phyloP scores from a whole-genome alignment of 2,113 vertebrate genomes.

The Heterochromis multidens region DNA sequence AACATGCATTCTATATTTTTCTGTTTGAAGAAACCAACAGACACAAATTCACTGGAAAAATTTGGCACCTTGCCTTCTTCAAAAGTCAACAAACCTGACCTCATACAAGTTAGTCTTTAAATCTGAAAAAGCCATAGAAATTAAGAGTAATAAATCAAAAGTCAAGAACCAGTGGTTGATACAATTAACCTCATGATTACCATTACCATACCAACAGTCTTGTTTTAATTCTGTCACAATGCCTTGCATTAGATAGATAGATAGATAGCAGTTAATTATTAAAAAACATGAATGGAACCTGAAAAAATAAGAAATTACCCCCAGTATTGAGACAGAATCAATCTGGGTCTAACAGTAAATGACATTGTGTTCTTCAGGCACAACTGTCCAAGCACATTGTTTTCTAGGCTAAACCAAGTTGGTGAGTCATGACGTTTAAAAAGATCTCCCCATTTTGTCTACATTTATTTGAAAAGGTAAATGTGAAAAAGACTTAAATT shows the following conservation, averaged over 20 bases:
- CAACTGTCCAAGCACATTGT: fast-evolving
- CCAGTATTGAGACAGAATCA: fast-evolving
- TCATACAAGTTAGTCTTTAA: neutral
- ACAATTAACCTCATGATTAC: neutral
- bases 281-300: neutral
- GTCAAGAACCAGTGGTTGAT: neutral
- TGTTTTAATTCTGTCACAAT: too few species aligned
- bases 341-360: neutral
- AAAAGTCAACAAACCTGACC: neutral
- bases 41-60: neutral
- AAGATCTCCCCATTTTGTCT: neutral
- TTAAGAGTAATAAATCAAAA: neutral
- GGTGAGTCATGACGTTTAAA: neutral
- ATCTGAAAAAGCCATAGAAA: neutral
- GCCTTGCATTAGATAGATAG: too few species aligned
- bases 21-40: neutral
- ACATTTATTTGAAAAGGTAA: neutral
- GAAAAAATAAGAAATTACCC: neutral
- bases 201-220: neutral
- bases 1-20: neutral
- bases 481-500: neutral
- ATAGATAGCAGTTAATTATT: too few species aligned
- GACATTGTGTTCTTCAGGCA: neutral
- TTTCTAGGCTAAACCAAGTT: neutral
- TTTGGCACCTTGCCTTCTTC: neutral